These are phyloP conservation scores for Drosophila planitibia DNA, from an alignment of 2,888 invertebrate species.

Conservation along the genomic window DNA sequence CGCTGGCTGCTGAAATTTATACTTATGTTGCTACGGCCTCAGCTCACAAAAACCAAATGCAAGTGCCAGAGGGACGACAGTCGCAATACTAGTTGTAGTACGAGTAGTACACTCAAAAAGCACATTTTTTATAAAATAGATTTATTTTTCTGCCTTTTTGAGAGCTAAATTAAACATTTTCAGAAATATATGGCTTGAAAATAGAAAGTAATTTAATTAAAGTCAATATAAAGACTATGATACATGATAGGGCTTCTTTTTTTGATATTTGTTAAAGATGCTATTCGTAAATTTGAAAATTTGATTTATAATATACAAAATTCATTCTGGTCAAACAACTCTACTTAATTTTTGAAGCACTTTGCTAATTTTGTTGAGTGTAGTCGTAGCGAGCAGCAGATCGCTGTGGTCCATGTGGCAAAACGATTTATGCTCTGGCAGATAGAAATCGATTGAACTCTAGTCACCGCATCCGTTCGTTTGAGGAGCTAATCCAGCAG, in stretches of 20 bases:
- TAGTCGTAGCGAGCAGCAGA: conserved; percentile 24
- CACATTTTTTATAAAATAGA: neutral
- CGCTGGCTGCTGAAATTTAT: conserved; percentile 62
- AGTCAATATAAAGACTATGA: too few species aligned
- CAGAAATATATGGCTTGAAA: neutral
- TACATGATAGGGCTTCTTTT: neutral
- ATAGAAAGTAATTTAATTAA: neutral
- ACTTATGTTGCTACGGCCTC: conserved; percentile 47
- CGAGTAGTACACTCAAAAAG: neutral
- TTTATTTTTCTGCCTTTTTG: neutral
- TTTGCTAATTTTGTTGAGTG: neutral
- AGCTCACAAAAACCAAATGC: conserved; percentile 2
- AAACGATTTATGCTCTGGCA: conserved; percentile 82
- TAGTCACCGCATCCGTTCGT: conserved; percentile 43
- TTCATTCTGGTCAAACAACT: neutral
- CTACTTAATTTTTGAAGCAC: neutral
- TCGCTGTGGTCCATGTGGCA: conserved; percentile 42
- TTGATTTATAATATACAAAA: neutral
- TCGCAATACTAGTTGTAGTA: neutral
- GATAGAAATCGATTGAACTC: conserved; percentile 83
- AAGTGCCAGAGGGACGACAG: conserved; percentile 16
- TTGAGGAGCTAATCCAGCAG: conserved; percentile 18
- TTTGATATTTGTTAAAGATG: neutral
- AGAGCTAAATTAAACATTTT: neutral
- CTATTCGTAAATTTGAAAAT: neutral